These are phyloP conservation scores for Julus scandinavius DNA, from an alignment of 2,888 invertebrate species.

Conservation along the genomic window DNA sequence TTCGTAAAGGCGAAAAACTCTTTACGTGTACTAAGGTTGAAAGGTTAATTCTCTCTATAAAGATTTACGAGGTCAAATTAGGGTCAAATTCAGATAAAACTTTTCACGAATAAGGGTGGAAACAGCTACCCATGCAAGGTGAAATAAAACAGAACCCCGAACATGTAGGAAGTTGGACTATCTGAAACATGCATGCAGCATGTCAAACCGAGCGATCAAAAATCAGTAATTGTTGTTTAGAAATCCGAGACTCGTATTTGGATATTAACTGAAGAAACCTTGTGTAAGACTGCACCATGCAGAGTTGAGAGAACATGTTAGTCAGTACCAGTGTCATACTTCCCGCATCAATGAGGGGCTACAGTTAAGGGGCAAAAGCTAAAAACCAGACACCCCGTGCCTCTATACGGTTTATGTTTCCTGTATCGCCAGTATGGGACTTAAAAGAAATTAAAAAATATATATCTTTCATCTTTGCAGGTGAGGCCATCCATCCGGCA, in stretches of 20 bases:
- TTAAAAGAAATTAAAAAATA: not conserved
- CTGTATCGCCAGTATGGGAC: not conserved
- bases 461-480: not conserved
- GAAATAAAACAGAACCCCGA: too few species aligned
- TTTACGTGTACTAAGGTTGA: too few species aligned
- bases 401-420: not conserved
- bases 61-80: too few species aligned
- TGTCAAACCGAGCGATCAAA: not conserved
- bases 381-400: not conserved
- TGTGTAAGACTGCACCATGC: not conserved
- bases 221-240: not conserved
- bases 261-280: not conserved
- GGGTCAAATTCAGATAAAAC: too few species aligned
- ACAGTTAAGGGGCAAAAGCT: not conserved
- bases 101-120: too few species aligned
- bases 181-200: too few species aligned
- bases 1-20: too few species aligned
- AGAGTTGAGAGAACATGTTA: not conserved
- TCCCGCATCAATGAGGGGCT: not conserved
- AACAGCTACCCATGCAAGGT: too few species aligned
- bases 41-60: too few species aligned
- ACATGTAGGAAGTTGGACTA: not conserved
- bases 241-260: not conserved
- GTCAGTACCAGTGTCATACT: not conserved
- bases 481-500: conserved; percentile 13